Evolutionary conservation across 2,113 vertebrate genomes (phyloP).

Genomic region (Cepphus grylle): DNA sequence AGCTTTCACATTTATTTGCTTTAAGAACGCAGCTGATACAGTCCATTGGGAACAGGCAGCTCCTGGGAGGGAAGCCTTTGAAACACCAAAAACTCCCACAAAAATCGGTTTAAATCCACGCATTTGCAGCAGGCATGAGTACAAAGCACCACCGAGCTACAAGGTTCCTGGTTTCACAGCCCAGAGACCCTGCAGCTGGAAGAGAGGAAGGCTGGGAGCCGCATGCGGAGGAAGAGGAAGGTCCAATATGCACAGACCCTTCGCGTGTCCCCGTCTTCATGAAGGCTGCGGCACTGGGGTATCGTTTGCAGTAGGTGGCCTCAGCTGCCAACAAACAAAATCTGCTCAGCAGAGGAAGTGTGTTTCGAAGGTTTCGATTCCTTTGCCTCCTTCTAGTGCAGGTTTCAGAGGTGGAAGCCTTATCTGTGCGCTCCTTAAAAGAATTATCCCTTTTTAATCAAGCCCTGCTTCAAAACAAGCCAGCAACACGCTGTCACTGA

Average conservation of each 20-base stretch:
- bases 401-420: not conserved
- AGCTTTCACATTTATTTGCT: not conserved
- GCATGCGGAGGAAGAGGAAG: rapidly evolving
- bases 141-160: not conserved
- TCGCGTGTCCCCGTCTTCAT: rapidly evolving
- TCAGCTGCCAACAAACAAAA: not conserved
- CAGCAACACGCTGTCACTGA: not conserved
- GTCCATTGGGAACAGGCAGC: not conserved
- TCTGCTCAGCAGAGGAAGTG: rapidly evolving
- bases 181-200: not conserved
- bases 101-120: not conserved
- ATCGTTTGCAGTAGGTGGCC: not conserved
- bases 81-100: not conserved
- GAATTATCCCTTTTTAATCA: not conserved
- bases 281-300: rapidly evolving
- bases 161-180: not conserved
- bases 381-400: not conserved
- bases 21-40: rapidly evolving
- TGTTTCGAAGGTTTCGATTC: rapidly evolving
- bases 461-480: not conserved
- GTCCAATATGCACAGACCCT: rapidly evolving
- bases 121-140: not conserved
- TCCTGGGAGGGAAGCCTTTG: not conserved
- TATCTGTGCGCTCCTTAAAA: rapidly evolving
- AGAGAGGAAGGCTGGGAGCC: not conserved